A percentile compares a stretch with the other conserved stretches of the same genome.
Evolutionary conservation across 2,888 invertebrate species (phyloP).

Genomic region (Drosophila limbata): DNA sequence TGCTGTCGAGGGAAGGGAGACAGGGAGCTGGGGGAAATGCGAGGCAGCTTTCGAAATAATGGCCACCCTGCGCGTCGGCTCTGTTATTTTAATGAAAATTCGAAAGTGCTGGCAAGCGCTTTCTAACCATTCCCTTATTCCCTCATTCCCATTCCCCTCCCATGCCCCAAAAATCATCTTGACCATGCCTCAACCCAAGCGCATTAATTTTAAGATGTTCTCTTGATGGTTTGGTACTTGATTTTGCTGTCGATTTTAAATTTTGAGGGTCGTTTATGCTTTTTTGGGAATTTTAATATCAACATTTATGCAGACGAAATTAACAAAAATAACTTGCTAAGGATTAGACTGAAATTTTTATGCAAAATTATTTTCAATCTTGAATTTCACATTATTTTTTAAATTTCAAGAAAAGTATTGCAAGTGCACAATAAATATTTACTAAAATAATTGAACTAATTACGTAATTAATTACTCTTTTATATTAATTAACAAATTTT

Average conservation of each 20-base stretch:
- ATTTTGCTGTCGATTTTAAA: constrained; percentile 25
- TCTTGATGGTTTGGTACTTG: constrained; percentile 30
- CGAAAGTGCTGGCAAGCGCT: constrained; percentile 77
- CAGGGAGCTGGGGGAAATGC: background rate
- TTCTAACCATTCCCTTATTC: constrained; percentile 8
- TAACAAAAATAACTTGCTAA: background rate
- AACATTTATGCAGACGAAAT: background rate
- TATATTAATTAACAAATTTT: no score
- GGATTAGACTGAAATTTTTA: background rate
- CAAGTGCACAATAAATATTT: no score
- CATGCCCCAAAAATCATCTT: constrained; percentile 44
- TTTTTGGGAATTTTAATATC: constrained; percentile 1
- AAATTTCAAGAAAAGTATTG: no score
- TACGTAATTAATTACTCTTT: no score
- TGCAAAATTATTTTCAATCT: background rate
- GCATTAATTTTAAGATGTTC: constrained; percentile 51
- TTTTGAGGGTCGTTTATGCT: constrained; percentile 8
- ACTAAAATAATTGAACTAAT: no score
- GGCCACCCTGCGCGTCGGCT: constrained; percentile 61
- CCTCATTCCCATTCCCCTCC: constrained; percentile 7
- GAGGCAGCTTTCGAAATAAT: constrained; percentile 52
- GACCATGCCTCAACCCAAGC: constrained; percentile 55
- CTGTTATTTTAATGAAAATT: constrained; percentile 84
- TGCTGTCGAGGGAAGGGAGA: constrained; percentile 5
- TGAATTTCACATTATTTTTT: background rate